Evolutionary conservation across 64 coral and sea anemone genomes (phyloP).

Genomic region (Actinia equina): DNA sequence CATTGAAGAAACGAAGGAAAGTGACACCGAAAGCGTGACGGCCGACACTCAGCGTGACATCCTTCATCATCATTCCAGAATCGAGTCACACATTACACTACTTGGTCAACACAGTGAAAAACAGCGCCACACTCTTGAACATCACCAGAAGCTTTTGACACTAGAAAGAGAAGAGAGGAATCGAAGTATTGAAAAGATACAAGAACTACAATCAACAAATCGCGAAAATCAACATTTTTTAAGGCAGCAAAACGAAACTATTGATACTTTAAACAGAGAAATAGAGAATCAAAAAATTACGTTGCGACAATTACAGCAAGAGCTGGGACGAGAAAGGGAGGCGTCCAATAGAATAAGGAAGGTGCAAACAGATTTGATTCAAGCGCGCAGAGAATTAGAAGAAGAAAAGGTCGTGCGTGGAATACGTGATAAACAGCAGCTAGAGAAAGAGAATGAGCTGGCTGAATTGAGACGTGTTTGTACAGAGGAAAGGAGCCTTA

Average conservation of each 20-base stretch:
- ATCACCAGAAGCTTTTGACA: constrained; percentile 64
- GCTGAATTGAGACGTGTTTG: constrained; percentile 39
- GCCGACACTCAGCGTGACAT: constrained; percentile 41
- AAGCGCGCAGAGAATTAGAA: constrained; percentile 47
- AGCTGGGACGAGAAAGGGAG: constrained; percentile 65
- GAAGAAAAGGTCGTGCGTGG: constrained; percentile 53
- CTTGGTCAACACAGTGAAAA: constrained; percentile 86
- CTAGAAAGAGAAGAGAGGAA: constrained; percentile 63
- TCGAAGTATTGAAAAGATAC: constrained; percentile 50
- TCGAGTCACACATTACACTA: constrained; percentile 74
- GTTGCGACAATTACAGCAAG: constrained; percentile 47
- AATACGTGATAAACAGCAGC: constrained; percentile 61
- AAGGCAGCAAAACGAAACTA: constrained; percentile 32
- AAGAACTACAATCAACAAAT: constrained; percentile 33
- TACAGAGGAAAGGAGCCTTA: constrained; percentile 36
- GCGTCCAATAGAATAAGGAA: constrained; percentile 22
- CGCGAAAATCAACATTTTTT: constrained; percentile 22
- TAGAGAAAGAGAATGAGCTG: constrained; percentile 61
- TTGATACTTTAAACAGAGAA: constrained; percentile 49
- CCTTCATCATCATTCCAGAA: constrained; percentile 67
- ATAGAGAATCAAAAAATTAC: constrained; percentile 40
- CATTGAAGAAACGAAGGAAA: background rate
- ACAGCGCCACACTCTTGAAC: constrained; percentile 63
- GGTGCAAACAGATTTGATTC: constrained; percentile 57
- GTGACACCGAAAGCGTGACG: background rate